These are phyloP conservation scores for Spermophilus dauricus DNA, from an alignment of 2,113 vertebrate genomes.

Conservation along the genomic window DNA sequence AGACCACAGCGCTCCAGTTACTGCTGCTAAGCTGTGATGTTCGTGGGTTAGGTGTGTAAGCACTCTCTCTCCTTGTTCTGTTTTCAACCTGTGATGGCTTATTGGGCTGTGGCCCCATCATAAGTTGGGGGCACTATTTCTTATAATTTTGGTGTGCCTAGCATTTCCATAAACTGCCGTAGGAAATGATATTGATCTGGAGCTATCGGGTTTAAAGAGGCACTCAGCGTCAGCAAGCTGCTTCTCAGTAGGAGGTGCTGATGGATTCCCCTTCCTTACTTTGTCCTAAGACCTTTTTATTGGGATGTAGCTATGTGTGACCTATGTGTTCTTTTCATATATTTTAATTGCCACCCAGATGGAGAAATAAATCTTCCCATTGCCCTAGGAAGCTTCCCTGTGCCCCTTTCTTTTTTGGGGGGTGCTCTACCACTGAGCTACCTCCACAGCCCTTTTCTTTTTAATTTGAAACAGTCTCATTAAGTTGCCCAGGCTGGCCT, in stretches of 20 bases:
- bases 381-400: neutral
- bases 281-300: neutral
- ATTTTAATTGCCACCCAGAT: neutral
- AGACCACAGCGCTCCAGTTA: neutral
- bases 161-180: neutral
- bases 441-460: neutral
- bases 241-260: no score
- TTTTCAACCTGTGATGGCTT: neutral
- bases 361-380: slow-evolving; percentile 12
- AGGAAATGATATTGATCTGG: neutral
- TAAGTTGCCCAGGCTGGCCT: neutral
- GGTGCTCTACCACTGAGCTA: neutral
- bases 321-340: neutral
- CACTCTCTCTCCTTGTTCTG: neutral
- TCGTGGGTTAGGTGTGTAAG: neutral
- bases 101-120: neutral
- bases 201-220: neutral
- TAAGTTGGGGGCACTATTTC: neutral
- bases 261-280: neutral
- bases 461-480: neutral
- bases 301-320: neutral
- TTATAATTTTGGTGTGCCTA: neutral
- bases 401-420: neutral
- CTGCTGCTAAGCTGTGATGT: neutral
- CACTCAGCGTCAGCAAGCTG: accelerated